A percentile compares a stretch with the other conserved stretches of the same genome.
Conservation (phyloP, 2,113 vertebrate species). For the Willisornis vidua region DNA sequence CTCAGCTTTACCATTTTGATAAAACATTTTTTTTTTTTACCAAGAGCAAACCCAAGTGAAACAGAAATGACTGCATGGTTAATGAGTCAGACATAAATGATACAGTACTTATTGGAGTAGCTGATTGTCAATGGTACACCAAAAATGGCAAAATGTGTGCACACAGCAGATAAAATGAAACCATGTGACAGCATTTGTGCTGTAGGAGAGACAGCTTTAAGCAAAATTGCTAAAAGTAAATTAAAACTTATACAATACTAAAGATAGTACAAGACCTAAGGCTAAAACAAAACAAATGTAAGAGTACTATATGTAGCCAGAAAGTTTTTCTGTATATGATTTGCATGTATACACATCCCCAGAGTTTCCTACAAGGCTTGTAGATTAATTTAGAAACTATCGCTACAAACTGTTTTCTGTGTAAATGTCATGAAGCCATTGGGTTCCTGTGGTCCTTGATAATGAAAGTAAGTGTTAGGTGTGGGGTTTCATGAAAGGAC, state of each 20-base stretch:
- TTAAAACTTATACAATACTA: slow-evolving; percentile 27
- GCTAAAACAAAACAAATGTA: slow-evolving; percentile 25
- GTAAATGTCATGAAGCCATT: slow-evolving; percentile 29
- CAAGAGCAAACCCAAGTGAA: slow-evolving; percentile 18
- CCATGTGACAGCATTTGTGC: neutral
- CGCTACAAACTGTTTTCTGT: neutral
- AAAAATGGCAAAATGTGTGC: slow-evolving; percentile 42
- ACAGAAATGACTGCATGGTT: slow-evolving; percentile 38
- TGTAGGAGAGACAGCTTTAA: neutral
- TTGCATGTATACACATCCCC: slow-evolving; percentile 3
- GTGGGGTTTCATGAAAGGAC: neutral
- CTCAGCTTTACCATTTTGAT: slow-evolving; percentile 15
- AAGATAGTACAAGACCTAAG: slow-evolving; percentile 30
- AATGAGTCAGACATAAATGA: slow-evolving; percentile 38
- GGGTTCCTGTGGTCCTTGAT: slow-evolving; percentile 12
- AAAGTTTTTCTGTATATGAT: slow-evolving; percentile 21
- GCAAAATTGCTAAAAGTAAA: neutral
- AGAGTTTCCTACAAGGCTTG: slow-evolving; percentile 21
- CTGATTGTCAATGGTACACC: slow-evolving; percentile 25
- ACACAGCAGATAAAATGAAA: slow-evolving; percentile 45
- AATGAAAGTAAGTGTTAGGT: neutral
- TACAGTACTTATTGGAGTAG: slow-evolving; percentile 18
- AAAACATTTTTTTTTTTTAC: neutral
- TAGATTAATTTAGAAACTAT: neutral
- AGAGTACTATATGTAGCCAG: neutral